Percentiles rank a stretch among this genome's conserved stretches.
Evolutionary conservation across 2,888 invertebrate genomes (phyloP).

Genomic region (Dynastes grantii): DNA sequence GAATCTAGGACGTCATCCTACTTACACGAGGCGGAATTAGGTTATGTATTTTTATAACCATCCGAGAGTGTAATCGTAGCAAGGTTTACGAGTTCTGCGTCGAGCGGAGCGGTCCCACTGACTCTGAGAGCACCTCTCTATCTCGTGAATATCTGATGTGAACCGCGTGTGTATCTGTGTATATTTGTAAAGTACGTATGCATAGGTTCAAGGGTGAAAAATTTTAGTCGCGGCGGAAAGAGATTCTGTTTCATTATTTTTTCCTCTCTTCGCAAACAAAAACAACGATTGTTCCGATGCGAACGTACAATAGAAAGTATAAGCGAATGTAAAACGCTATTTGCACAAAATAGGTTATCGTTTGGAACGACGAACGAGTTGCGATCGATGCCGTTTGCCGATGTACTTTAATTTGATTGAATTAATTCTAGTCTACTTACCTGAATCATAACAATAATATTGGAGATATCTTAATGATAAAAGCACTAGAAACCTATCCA

Average conservation of each 20-base stretch:
- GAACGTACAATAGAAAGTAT: slow-evolving; percentile 41
- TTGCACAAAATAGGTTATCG: slow-evolving; percentile 20
- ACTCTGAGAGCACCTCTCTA: slow-evolving; percentile 47
- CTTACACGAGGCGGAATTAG: slow-evolving; percentile 62
- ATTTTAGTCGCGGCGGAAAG: slow-evolving; percentile 43
- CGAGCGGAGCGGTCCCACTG: slow-evolving; percentile 47
- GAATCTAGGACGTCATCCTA: slow-evolving; percentile 61
- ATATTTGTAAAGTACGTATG: background rate
- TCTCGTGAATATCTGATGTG: slow-evolving; percentile 40
- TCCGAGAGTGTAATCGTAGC: slow-evolving; percentile 54
- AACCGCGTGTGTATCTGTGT: background rate
- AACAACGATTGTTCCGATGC: slow-evolving; percentile 24
- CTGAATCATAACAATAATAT: too few relatives aligned
- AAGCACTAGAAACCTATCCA: too few relatives aligned
- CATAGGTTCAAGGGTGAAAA: slow-evolving; percentile 55
- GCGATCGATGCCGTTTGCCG: background rate
- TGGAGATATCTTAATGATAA: too few relatives aligned
- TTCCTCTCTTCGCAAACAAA: too few relatives aligned
- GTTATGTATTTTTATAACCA: slow-evolving; percentile 63
- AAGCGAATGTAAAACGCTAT: slow-evolving; percentile 29
- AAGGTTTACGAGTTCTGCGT: slow-evolving; percentile 56
- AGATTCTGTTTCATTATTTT: slow-evolving; percentile 3
- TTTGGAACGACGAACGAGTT: background rate
- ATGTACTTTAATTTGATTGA: slow-evolving; percentile 1
- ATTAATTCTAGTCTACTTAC: too few relatives aligned